These are phyloP conservation scores for Argynnis bischoffii DNA, from an alignment of 2,888 invertebrate genomes.

Conservation along the genomic window DNA sequence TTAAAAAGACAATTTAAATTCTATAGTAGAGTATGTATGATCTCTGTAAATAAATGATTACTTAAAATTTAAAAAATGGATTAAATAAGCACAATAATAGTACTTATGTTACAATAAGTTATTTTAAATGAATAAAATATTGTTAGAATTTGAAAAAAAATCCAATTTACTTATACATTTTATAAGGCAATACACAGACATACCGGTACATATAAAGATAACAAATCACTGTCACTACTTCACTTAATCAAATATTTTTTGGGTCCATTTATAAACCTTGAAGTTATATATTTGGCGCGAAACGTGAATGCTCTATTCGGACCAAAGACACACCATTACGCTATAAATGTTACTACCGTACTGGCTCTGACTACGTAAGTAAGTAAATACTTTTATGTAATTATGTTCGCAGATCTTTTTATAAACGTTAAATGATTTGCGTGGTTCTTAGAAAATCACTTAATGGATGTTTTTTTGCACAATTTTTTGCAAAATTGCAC, in stretches of 20 bases:
- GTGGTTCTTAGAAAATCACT: background rate
- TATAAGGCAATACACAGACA: background rate
- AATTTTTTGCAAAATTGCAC: too few relatives aligned
- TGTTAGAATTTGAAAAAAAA: background rate
- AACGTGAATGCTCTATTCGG: constrained; percentile 9
- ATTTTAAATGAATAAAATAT: too few relatives aligned
- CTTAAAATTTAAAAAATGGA: too few relatives aligned
- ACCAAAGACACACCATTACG: constrained; percentile 14
- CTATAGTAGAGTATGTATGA: too few relatives aligned
- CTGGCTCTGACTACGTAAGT: constrained; percentile 22
- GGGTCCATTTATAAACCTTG: background rate
- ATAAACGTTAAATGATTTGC: constrained; percentile 3
- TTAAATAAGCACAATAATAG: too few relatives aligned
- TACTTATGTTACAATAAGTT: too few relatives aligned
- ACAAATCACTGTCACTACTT: background rate
- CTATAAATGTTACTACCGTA: constrained; percentile 21
- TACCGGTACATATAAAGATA: background rate
- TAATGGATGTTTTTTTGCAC: background rate
- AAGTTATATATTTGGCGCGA: constrained; percentile 9
- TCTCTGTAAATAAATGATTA: too few relatives aligned
- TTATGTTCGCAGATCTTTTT: constrained; percentile 16
- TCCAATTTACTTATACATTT: background rate
- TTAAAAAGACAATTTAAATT: too few relatives aligned
- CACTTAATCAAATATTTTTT: background rate
- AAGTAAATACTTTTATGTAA: constrained; percentile 21